Base-by-base conservation (phyloP, 1,140 invertebrate species). In the Eupeodes corollae region DNA sequence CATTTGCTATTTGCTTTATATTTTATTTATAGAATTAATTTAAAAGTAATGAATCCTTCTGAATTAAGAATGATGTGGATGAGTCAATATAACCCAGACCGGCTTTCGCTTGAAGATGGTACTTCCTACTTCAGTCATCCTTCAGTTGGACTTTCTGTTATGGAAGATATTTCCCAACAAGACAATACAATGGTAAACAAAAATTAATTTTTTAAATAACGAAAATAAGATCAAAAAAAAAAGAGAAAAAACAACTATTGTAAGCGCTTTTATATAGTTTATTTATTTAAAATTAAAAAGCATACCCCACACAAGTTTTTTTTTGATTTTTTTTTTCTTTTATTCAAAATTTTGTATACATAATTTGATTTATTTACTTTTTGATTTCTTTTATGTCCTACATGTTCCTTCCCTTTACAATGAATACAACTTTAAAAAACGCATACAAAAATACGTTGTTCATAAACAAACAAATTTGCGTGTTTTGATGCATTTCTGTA, bases 51-150 rank as follows among this genome's bases (percentile, higher is more conserved):
- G 63, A 70, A 72, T 71, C 61, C 65, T 62, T 68, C 77, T 16
- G 80, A 83, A 56, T 65, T 83, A 65, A 79, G 79, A 54, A 79
- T 83, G 76, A 78, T 83, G 56, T 83, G 81, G 81, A 82, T 82
- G 76, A 78, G 79, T 41, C 64, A 67, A 46, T 68, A 61, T 44
- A 65, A 63, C 40, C 57, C 57, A 5, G 65, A 67, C 42, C 60
- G 64, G 21, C 63, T 67, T 39, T 54, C 61, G 14, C 21, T 67
- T 13, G 65, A 68, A 18, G 64, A 67, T 56, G 56, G 56, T 9
- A 55, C 64, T 13, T 56, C 56, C 44, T 48, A 57, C 14, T 55
- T 63, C 35, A 57, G 58, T 11, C 61, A 67, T 40, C 47, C 55
- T 41, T 58, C 54, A 11, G 56, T 68, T 26, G 62, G 63, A 40